phyloP scores from a whole-genome alignment of 2,888 invertebrate species.

The Dynastes maya region DNA sequence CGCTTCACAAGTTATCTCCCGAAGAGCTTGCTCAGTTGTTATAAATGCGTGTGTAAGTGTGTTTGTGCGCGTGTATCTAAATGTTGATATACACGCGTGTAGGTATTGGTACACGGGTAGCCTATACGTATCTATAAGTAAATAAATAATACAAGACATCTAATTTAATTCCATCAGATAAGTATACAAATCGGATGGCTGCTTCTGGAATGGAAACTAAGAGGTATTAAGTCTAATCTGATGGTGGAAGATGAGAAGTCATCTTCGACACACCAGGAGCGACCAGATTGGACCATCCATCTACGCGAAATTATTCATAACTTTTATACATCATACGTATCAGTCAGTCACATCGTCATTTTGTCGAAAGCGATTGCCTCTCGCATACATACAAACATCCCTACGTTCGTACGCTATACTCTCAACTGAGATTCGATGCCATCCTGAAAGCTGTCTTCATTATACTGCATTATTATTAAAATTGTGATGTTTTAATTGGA shows the following conservation, averaged over 20 bases:
- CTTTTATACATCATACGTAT: constrained; percentile 50
- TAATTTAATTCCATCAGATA: constrained; percentile 59
- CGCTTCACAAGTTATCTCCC: constrained; percentile 32
- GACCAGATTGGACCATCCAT: constrained; percentile 66
- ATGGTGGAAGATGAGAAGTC: constrained; percentile 63
- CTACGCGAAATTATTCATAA: constrained; percentile 68
- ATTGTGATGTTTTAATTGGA: constrained; percentile 48
- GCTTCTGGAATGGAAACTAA: constrained; percentile 60
- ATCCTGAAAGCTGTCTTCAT: constrained; percentile 41
- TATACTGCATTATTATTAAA: constrained; percentile 48
- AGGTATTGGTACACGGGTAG: constrained; percentile 7
- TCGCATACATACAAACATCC: background rate
- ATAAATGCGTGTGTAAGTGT: background rate
- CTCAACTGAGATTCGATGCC: constrained; percentile 34
- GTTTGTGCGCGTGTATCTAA: background rate
- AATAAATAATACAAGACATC: constrained; percentile 57
- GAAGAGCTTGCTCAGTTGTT: constrained; percentile 18
- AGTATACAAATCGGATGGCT: constrained; percentile 56
- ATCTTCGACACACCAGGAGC: constrained; percentile 62
- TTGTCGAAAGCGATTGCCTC: constrained; percentile 49
- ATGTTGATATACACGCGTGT: background rate
- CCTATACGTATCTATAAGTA: constrained; percentile 51
- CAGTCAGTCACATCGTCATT: constrained; percentile 51
- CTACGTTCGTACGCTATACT: background rate
- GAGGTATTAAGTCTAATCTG: constrained; percentile 66